phyloP scores from a whole-genome alignment of 35 echinoderm and acorn worm species.

The Nesometra sesokonis region DNA sequence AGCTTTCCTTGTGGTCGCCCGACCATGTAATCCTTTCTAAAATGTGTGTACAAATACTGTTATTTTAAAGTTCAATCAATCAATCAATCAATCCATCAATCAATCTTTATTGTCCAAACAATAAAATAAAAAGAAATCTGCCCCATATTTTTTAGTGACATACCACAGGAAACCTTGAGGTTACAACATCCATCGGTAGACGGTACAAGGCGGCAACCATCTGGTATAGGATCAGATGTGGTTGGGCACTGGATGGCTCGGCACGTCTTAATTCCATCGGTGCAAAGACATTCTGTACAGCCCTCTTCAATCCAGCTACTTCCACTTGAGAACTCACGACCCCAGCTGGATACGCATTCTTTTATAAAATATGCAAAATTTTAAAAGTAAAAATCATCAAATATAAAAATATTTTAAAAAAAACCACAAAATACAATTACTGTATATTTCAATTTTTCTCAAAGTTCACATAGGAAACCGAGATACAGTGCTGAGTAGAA shows the following conservation, averaged over 20 bases:
- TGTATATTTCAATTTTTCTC: no score
- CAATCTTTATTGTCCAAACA: no score
- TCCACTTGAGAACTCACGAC: neutral
- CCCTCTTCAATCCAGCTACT: neutral
- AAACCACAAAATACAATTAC: no score
- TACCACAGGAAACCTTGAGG: neutral
- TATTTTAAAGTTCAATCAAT: no score
- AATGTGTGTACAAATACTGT: no score
- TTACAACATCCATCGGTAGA: neutral
- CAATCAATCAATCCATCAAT: no score
- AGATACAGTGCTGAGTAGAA: no score
- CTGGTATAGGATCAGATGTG: neutral
- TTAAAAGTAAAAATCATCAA: neutral
- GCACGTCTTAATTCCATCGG: neutral
- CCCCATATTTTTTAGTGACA: neutral
- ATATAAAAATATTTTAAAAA: no score
- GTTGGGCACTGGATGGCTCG: neutral
- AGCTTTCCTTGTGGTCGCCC: no score
- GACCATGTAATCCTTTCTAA: no score
- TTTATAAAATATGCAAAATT: neutral
- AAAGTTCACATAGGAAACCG: no score
- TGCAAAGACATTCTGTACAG: conserved; percentile 1
- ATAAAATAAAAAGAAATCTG: no score
- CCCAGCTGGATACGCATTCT: neutral
- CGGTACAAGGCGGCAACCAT: neutral